Base-by-base conservation (phyloP, 2,888 invertebrate genomes). In the Loripinus fragilis region DNA sequence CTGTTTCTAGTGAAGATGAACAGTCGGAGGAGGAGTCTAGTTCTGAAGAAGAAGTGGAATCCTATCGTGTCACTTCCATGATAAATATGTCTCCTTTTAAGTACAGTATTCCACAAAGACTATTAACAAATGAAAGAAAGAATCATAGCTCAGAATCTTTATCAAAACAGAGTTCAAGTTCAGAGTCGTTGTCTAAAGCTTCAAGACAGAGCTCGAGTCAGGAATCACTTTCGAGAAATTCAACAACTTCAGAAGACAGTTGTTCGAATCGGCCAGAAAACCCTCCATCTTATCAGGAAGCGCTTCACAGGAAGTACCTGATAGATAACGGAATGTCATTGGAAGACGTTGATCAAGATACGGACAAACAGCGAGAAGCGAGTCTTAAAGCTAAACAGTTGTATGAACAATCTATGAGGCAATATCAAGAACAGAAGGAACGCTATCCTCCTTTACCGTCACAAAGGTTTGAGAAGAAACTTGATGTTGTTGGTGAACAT, bases 211-310 rank as follows among this genome's bases (percentile, higher is more conserved):
- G 70, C 30, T 74, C 74, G 20, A 82, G 78, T 71, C 74, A 69
- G 0, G 81, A 81, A 23, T 81, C 81, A 41, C 67, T 75, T 41
- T 72, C 77, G 23, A 66, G 68, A 50, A 76, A 74, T 45, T 68
- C 73, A 30, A 55, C 55, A 55, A 55, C 55, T 10, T 41, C 68
- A 15, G 81, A 81, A 23, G 79, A 79, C 1, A 50, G 33, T 33
- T 55, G 42, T 23, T 23, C 42, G 10, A 41, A 28, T 28, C 76
- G 92, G 45, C 92, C 92, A 10, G 87, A 86, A 25, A 79, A 85
- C 28, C 92, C 91, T 8, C 91, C 92, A 35, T 86, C 88, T n/a
- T 92, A 92, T 74, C 81, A 87, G 8, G 90, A 91, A 71, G 92
- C 93, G 20, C 66, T 92, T 33, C 85, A 90, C 25, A 80, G 92